Percentiles rank a stretch among this genome's conserved stretches.
phyloP scores from a whole-genome alignment of 1,140 invertebrate species.

The Eriosoma lanigerum region DNA sequence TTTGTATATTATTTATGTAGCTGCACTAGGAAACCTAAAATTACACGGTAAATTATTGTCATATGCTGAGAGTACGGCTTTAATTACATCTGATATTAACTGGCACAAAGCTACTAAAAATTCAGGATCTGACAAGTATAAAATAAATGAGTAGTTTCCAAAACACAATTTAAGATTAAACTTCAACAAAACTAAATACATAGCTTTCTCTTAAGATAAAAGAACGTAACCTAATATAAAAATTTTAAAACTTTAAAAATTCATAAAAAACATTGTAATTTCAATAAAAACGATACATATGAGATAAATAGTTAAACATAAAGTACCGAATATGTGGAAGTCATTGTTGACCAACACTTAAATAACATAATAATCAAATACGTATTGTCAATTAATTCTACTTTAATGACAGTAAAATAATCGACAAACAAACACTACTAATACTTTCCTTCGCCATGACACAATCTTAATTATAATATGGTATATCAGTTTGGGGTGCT shows the following conservation, averaged over 20 bases:
- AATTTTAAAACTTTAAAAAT: neutral
- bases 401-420: too few relatives aligned
- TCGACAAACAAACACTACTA: too few relatives aligned
- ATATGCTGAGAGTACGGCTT: neutral
- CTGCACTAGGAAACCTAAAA: neutral
- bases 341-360: neutral
- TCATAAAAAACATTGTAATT: neutral
- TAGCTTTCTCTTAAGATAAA: too few relatives aligned
- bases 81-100: neutral
- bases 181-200: neutral
- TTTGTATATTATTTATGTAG: neutral
- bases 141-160: neutral
- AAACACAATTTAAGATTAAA: slow-evolving; percentile 1
- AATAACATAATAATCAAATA: too few relatives aligned
- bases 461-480: too few relatives aligned
- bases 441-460: too few relatives aligned
- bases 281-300: neutral
- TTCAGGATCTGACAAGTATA: neutral
- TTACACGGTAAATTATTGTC: neutral
- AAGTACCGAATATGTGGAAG: neutral
- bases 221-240: neutral
- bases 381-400: too few relatives aligned
- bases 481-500: too few relatives aligned
- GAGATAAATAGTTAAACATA: neutral
- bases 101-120: neutral